Percentiles rank a stretch among this genome's conserved stretches.
These are phyloP conservation scores for Pterocles gutturalis DNA, from an alignment of 2,113 vertebrate species.

Conservation along the genomic window DNA sequence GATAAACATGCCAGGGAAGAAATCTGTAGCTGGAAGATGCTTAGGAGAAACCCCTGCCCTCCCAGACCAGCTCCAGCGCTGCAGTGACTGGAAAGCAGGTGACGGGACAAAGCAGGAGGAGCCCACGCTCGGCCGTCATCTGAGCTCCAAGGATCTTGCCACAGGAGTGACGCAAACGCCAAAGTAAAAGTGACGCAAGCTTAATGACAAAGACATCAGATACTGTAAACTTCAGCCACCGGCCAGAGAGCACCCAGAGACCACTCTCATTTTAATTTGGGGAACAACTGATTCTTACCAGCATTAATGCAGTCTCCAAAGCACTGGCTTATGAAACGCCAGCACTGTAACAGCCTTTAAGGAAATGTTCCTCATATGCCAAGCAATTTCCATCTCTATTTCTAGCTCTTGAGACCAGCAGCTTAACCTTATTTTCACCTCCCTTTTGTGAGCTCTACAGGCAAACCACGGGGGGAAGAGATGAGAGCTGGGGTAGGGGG, in stretches of 20 bases:
- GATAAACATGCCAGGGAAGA: not conserved
- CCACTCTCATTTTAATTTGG: accelerated
- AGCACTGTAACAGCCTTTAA: not conserved
- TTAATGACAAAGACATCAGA: not conserved
- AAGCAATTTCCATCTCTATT: slow-evolving; percentile 58
- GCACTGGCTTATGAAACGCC: accelerated
- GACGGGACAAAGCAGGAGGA: slow-evolving; percentile 2
- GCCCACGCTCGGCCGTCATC: not conserved
- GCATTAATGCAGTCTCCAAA: not conserved
- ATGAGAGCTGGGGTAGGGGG: slow-evolving; percentile 12
- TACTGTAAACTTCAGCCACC: not conserved
- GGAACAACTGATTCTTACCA: not conserved
- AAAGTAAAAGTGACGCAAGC: not conserved
- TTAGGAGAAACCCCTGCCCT: not conserved
- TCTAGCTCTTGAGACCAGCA: slow-evolving; percentile 65
- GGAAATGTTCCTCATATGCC: not conserved
- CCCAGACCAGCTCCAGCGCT: not conserved
- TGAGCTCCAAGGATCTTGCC: not conserved
- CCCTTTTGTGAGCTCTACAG: slow-evolving; percentile 10
- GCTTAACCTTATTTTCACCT: slow-evolving; percentile 58
- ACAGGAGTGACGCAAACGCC: slow-evolving; percentile 1
- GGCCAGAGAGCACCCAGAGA: accelerated
- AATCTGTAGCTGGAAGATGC: not conserved
- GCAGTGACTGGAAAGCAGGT: not conserved
- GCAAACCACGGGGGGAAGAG: not conserved